phyloP scores from a whole-genome alignment of 2,888 invertebrate species.

The Gymnocheta viridis region DNA sequence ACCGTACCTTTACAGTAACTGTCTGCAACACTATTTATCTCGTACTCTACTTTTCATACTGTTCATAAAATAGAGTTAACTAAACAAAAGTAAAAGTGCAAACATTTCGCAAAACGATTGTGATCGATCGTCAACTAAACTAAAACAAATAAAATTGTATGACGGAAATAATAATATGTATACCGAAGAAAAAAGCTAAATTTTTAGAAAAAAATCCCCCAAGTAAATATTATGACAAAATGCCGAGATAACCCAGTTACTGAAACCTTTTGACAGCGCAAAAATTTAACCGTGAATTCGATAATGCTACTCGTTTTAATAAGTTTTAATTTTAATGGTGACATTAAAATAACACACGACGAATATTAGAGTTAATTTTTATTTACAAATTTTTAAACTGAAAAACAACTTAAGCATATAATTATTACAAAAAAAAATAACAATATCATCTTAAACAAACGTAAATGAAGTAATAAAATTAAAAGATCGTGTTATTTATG shows the following conservation, averaged over 20 bases:
- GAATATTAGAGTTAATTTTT: slow-evolving; percentile 14
- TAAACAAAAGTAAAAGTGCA: slow-evolving; percentile 57
- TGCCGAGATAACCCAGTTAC: slow-evolving; percentile 45
- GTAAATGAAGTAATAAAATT: slow-evolving; percentile 30
- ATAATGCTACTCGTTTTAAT: not conserved
- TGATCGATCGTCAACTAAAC: not conserved
- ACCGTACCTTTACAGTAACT: too few species aligned
- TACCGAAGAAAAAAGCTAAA: not conserved
- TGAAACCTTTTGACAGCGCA: not conserved
- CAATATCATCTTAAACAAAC: slow-evolving; percentile 3
- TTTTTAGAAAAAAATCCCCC: slow-evolving; percentile 6
- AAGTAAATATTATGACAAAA: slow-evolving; percentile 45
- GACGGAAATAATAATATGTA: slow-evolving; percentile 28
- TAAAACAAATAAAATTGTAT: not conserved
- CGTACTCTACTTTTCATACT: not conserved
- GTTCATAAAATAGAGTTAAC: not conserved
- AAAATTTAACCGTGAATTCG: slow-evolving; percentile 11
- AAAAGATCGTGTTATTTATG: slow-evolving; percentile 58
- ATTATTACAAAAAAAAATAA: slow-evolving; percentile 39
- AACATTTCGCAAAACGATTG: slow-evolving; percentile 39
- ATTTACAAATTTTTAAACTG: not conserved
- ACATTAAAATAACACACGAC: slow-evolving; percentile 49
- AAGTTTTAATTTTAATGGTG: slow-evolving; percentile 8
- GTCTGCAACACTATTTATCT: not conserved
- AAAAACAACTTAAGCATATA: slow-evolving; percentile 45